Evolutionary conservation across 2,888 invertebrate genomes (phyloP).

Genomic region (Lordiphosa fenestrarum): DNA sequence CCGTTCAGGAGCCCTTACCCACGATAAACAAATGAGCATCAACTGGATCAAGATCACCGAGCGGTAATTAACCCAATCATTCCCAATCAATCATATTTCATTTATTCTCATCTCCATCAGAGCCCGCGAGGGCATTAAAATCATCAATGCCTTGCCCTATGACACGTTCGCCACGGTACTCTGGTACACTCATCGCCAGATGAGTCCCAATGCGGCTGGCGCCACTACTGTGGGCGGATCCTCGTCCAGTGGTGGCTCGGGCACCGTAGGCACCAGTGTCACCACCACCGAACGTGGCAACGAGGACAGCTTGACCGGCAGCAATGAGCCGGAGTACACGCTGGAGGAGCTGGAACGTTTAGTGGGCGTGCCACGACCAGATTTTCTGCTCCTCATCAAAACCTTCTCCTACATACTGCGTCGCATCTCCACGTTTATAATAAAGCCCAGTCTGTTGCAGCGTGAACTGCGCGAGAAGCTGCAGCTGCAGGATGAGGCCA

Average conservation of each 20-base stretch:
- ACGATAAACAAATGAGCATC: conserved; percentile 39
- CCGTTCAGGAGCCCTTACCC: not conserved
- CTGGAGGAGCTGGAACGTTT: conserved; percentile 78
- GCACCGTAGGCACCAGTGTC: conserved; percentile 57
- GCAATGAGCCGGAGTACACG: conserved; percentile 76
- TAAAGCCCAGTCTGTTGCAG: conserved; percentile 82
- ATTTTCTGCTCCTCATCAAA: conserved; percentile 79
- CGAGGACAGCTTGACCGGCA: conserved; percentile 39
- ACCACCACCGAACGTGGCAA: conserved; percentile 48
- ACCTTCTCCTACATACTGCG: conserved; percentile 81
- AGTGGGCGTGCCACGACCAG: conserved; percentile 76
- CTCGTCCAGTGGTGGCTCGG: conserved; percentile 5
- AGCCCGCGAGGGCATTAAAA: conserved; percentile 80
- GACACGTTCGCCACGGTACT: conserved; percentile 78
- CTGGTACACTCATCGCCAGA: conserved; percentile 79
- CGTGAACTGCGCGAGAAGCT: conserved; percentile 81
- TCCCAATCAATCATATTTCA: not conserved
- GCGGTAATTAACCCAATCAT: conserved; percentile 25
- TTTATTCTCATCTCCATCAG: conserved; percentile 41
- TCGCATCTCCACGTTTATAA: conserved; percentile 81
- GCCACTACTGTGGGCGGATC: conserved; percentile 16
- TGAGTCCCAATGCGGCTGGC: conserved; percentile 61
- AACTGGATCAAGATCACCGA: conserved; percentile 62
- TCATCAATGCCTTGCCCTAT: conserved; percentile 78
- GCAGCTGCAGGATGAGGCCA: conserved; percentile 80